Base-by-base conservation (phyloP, 2,888 invertebrate genomes). In the Himalopsyche kuldschensis region DNA sequence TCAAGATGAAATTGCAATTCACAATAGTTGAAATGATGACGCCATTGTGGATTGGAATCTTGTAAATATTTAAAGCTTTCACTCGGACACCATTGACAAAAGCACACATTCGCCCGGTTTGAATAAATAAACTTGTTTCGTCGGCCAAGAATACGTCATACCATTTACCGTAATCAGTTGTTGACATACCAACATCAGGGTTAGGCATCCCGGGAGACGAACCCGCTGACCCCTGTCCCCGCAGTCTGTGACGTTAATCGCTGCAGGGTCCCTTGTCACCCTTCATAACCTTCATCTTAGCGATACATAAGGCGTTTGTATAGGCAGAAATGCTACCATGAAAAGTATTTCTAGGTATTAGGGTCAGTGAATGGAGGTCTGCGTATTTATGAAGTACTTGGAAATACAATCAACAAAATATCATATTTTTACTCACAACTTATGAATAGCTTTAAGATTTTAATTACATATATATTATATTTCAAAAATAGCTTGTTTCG, bases 161-260 rank as follows among this genome's bases (percentile, higher is more conserved):
- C 75, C 80, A 76, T 83, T 83, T 77, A 80, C 83, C 80, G 78
- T 84, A 84, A 84, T 84, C 80, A 81, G 78, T 77, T 81, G 83
- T 81, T 81, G 83, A 84, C 83, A 84, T 78, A 84, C 78, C 78
- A 41, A 80, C 76, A 41, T 63, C 35, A 63, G 81, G 27, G 77
- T 78, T 48, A 63, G 78, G 78, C 30, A 20, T 78, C 81, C 78
- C 63, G 35, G 31, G 81, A 41, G 78, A 24, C 75, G 75, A 48
- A 41, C 82, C 77, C 47, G 32, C 17, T 75, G 27, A 69, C 79
- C 32, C 55, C 76, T 69, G 55, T 55, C 17, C 79, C 79, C 35
- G 24, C 41, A 11, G 35, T 32, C 76, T 55, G 41, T 46, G 31
- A 75, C 75, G 76, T 35, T 79, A 80, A 79, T 82, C 82, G 80